Base-by-base conservation (phyloP, 2,113 vertebrate genomes). In the Ictidomys tridecemlineatus region DNA sequence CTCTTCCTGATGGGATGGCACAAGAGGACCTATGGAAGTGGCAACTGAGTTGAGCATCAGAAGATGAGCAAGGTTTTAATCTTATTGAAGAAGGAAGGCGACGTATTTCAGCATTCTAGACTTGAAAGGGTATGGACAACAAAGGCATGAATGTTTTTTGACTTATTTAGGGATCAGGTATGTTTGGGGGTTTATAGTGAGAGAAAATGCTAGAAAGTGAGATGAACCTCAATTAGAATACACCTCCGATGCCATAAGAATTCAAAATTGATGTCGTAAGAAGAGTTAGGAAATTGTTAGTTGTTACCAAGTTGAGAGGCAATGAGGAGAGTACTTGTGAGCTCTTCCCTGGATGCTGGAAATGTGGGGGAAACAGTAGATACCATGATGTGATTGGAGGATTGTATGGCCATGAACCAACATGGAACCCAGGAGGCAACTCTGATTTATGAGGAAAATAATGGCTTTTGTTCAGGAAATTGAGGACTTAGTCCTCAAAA, bases 391-490 rank as follows among this genome's bases (percentile, higher is more conserved):
- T 28, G 39, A 53, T 45, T 77, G 14, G 32, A 4, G 51, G 26
- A 67, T 4, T 34, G 61, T 56, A 34, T 39, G 39, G 69, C 84
- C 4, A 1, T 89, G 76, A 28, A 69, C 1, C 32, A 45, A 70
- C 5, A 8, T 67, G 73, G 37, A 87, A 48, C 58, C 48, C 63
- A 73, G 87, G 32, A 85, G 24, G 88, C 45, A 72, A 7, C 17
- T 84, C 74, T 94, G 72, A 16, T 37, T 95, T 82, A 72, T 28
- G 76, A 92, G 42, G 58, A 95, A 96, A 96, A 90, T 51, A 78
- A 72, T 30, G 14, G 83, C 5, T 91, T 96, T 69, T 88, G 37
- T 79, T 95, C 84, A 45, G 80, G 37, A 92, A 95, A 89, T 26
- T 85, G 58, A 51, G 76, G 79, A 70, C 91, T 85, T 89, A 91